These are phyloP conservation scores for Xiphophorus maculatus DNA, from an alignment of 2,113 vertebrate genomes.

Conservation along the genomic window DNA sequence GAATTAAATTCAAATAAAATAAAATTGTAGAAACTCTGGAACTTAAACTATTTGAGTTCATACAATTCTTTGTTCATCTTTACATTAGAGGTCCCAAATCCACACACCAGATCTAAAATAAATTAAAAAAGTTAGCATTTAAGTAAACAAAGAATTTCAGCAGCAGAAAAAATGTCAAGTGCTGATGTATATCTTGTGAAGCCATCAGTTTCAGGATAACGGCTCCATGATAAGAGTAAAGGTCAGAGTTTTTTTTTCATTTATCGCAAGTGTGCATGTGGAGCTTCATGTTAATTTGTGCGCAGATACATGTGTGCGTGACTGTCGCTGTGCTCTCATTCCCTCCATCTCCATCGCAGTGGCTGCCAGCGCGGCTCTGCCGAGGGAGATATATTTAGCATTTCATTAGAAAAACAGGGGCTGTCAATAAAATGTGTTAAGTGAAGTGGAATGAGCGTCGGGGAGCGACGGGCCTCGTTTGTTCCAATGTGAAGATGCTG, in stretches of 20 bases:
- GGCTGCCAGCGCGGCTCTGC: constrained; percentile 69
- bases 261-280: constrained; percentile 44
- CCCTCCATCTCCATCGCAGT: constrained; percentile 78
- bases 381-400: constrained; percentile 80
- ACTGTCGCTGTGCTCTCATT: constrained; percentile 70
- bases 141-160: constrained; percentile 70
- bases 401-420: constrained; percentile 81
- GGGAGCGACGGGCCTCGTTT: constrained; percentile 79
- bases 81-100: constrained; percentile 9
- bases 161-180: constrained; percentile 30
- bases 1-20: background rate
- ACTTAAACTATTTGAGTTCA: background rate
- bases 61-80: background rate
- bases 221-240: constrained; percentile 68
- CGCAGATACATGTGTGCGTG: constrained; percentile 20
- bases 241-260: constrained; percentile 69
- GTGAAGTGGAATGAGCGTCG: constrained; percentile 80
- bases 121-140: constrained; percentile 52
- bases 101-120: constrained; percentile 39
- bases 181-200: constrained; percentile 53
- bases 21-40: background rate
- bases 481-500: constrained; percentile 80
- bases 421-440: constrained; percentile 83
- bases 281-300: constrained; percentile 27
- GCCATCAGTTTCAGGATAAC: constrained; percentile 52